phyloP scores from a whole-genome alignment of 2,113 vertebrate species.

The Daphoenositta chrysoptera region DNA sequence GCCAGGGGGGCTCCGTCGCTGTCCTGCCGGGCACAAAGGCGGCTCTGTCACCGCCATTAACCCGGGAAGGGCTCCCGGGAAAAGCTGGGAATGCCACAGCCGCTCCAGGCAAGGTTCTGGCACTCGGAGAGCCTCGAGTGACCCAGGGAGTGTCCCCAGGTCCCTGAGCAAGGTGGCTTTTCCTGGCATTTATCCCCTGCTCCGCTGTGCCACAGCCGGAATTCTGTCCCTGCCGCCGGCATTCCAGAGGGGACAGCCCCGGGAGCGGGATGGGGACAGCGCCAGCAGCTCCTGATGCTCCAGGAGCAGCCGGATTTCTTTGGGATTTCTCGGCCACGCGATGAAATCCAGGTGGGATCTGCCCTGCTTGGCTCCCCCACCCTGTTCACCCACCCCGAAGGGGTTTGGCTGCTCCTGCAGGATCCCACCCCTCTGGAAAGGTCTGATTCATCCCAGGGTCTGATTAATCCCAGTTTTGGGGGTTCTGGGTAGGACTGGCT shows the following conservation, averaged over 20 bases:
- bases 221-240: not conserved
- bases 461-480: too few species aligned
- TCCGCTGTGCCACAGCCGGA: not conserved
- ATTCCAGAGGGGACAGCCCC: not conserved
- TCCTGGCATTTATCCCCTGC: not conserved
- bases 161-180: not conserved
- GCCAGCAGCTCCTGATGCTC: too few species aligned
- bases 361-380: too few species aligned
- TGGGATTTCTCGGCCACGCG: too few species aligned
- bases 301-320: too few species aligned
- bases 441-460: too few species aligned
- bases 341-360: too few species aligned
- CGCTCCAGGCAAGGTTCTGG: not conserved
- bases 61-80: not conserved
- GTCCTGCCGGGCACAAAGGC: slow-evolving; percentile 43
- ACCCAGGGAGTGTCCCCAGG: not conserved
- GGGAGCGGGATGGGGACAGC: too few species aligned
- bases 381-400: too few species aligned
- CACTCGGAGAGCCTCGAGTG: slow-evolving; percentile 19
- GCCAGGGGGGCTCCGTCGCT: not conserved
- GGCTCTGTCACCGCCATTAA: not conserved
- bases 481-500: too few species aligned
- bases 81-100: not conserved
- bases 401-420: too few species aligned
- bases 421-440: too few species aligned